Percentiles rank a stretch among this genome's conserved stretches.
Conservation (phyloP, 2,797 vertebrate genomes). For the Phoebastria nigripes region DNA sequence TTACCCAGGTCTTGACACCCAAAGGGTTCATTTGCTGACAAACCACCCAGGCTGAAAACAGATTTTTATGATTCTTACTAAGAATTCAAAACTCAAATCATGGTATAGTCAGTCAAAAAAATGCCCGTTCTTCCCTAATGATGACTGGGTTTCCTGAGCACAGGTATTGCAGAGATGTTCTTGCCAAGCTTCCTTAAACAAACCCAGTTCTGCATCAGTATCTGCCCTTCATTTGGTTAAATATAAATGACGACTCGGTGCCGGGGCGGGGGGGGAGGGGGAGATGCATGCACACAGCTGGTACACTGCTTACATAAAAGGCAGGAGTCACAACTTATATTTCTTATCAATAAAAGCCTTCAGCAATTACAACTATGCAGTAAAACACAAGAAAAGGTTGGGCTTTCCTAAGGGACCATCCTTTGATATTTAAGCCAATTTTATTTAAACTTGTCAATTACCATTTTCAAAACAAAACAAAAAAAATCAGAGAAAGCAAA, state of each 20-base stretch:
- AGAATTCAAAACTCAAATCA: neutral
- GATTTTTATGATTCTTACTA: neutral
- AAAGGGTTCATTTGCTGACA: neutral
- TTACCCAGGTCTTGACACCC: neutral
- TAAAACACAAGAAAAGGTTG: neutral
- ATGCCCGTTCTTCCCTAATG: neutral
- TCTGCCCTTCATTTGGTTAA: neutral
- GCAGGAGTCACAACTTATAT: neutral
- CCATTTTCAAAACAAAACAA: neutral
- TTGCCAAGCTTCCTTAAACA: neutral
- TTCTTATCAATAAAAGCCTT: neutral
- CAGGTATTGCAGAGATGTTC: neutral
- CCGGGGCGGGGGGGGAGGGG: too few relatives aligned
- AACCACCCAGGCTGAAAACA: neutral
- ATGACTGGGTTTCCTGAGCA: fast-evolving
- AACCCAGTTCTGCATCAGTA: fast-evolving
- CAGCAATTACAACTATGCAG: neutral
- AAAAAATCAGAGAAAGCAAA: neutral
- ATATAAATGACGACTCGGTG: fast-evolving
- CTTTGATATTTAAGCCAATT: neutral
- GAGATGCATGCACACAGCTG: too few relatives aligned
- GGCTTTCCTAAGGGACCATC: too few relatives aligned
- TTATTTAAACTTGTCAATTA: neutral
- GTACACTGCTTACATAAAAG: neutral
- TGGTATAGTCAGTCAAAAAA: neutral